Evolutionary conservation across 1,140 invertebrate species (phyloP).

Genomic region (Luehdorfia chinensis): DNA sequence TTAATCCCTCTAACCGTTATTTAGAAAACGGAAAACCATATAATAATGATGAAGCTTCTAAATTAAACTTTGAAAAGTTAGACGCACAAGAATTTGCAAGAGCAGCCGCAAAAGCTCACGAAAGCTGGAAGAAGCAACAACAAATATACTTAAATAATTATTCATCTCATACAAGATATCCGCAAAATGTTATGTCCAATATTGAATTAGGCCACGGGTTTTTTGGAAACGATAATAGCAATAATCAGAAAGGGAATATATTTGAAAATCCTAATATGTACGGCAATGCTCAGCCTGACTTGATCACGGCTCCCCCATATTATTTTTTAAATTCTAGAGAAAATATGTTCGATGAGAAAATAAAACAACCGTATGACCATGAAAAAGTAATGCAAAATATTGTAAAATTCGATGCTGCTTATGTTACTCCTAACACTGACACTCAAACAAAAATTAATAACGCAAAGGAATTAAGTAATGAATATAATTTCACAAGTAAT

Average conservation of each 20-base stretch:
- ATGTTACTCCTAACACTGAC: slow-evolving; percentile 57
- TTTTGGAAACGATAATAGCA: slow-evolving; percentile 32
- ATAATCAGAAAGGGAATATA: slow-evolving; percentile 43
- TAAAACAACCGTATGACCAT: slow-evolving; percentile 65
- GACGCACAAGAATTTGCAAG: slow-evolving; percentile 66
- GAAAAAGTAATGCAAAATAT: slow-evolving; percentile 73
- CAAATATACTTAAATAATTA: slow-evolving; percentile 37
- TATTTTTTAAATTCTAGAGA: slow-evolving; percentile 44
- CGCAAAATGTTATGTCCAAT: slow-evolving; percentile 27
- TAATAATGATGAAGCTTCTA: slow-evolving; percentile 56
- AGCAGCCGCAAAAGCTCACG: slow-evolving; percentile 67
- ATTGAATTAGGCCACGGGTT: slow-evolving; percentile 18
- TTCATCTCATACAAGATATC: slow-evolving; percentile 26
- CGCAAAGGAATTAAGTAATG: slow-evolving; percentile 33
- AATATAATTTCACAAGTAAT: too few relatives aligned
- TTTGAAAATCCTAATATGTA: slow-evolving; percentile 36
- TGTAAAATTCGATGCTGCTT: slow-evolving; percentile 68
- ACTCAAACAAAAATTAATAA: slow-evolving; percentile 28
- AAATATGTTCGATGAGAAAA: slow-evolving; percentile 38
- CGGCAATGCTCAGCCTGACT: slow-evolving; percentile 45
- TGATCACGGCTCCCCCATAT: slow-evolving; percentile 56
- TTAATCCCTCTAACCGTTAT: slow-evolving; percentile 66
- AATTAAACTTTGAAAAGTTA: slow-evolving; percentile 40
- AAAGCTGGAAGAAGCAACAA: slow-evolving; percentile 57
- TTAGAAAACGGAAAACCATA: slow-evolving; percentile 60